phyloP scores from a whole-genome alignment of 1,140 invertebrate species.

The Mycetomoellerius zeteki region DNA sequence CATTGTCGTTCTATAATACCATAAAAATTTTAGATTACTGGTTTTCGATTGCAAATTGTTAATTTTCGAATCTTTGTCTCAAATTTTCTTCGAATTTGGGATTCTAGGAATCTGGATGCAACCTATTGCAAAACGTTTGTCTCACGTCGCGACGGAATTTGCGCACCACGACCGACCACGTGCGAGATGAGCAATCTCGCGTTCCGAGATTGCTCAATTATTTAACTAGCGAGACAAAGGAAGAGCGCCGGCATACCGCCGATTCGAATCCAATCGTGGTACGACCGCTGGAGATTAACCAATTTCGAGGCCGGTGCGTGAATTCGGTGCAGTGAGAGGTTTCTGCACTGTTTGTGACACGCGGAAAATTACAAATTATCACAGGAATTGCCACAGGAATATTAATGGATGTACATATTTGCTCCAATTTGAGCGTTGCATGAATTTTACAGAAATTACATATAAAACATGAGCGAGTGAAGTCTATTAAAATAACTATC shows the following conservation, averaged over 20 bases:
- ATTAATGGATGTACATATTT: slow-evolving; percentile 27
- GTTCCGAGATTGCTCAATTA: slow-evolving; percentile 55
- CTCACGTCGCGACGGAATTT: slow-evolving; percentile 26
- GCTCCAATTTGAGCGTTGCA: slow-evolving; percentile 10
- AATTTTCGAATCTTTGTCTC: not conserved
- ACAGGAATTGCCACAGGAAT: slow-evolving; percentile 21
- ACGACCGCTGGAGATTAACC: slow-evolving; percentile 55
- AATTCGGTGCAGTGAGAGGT: slow-evolving; percentile 4
- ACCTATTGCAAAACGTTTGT: not conserved
- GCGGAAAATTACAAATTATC: slow-evolving; percentile 47
- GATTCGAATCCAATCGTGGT: slow-evolving; percentile 37
- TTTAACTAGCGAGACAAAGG: slow-evolving; percentile 54
- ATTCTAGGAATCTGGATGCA: not conserved
- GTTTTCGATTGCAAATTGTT: not conserved
- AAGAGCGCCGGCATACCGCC: slow-evolving; percentile 7
- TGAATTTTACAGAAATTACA: not conserved
- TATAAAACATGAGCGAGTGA: not conserved
- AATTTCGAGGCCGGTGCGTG: slow-evolving; percentile 47
- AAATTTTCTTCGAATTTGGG: not conserved
- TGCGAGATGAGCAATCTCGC: slow-evolving; percentile 57
- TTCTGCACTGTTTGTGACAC: slow-evolving; percentile 1
- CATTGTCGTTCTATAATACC: not conserved
- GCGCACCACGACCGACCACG: slow-evolving; percentile 6
- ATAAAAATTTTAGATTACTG: not conserved
- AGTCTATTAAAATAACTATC: not conserved